Evolutionary conservation across 2,113 vertebrate species (phyloP), one percentile per base, ranked within the genome.

Genomic region (Sylvilagus bachmani): DNA sequence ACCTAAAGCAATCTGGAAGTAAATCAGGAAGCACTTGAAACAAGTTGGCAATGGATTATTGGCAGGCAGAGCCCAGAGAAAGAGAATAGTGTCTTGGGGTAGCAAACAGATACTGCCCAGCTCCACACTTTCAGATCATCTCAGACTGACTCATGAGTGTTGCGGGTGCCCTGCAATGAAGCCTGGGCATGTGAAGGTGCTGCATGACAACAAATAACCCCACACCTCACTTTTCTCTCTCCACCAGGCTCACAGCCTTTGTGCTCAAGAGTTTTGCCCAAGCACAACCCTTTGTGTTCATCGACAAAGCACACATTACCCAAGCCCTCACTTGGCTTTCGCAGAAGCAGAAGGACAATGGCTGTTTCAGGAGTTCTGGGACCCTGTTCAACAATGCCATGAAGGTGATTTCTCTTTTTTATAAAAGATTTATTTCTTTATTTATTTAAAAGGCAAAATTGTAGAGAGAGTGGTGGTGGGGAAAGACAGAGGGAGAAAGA

Each of bases 241-340:
- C 80, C 80, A 80, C 6, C 25, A 98, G 97, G 97, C 94, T 98
- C 58, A 98, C 98, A 33, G 98, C 97, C 16, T 97, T 98, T 89
- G 98, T 98, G 17, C 94, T 98, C 83, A 98, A 98, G 96, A 95
- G 97, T 9, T 97, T 98, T 64, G 95, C 96, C 82, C 98, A 98
- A 96, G 96, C 97, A 80, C 86, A 0, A 49, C 6, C 90, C 33
- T 97, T 97, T 85, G 98, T 98, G 87, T 96, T 97, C 86, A 97
- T 98, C 38, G 96, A 97, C 33, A 93, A 98, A 70, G 90, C 77
- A 61, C 98, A 98, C 51, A 96, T 98, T 81, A 97, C 94, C 51
- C 82, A 97, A 19, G 96, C 97, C 83, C 95, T 95, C 77, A 1
- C 93, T 85, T 92, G 97, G 97, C 91, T 99, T 16, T 67, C 95